Conservation (phyloP, 1,140 invertebrate genomes). For the Drosophila dunni region DNA sequence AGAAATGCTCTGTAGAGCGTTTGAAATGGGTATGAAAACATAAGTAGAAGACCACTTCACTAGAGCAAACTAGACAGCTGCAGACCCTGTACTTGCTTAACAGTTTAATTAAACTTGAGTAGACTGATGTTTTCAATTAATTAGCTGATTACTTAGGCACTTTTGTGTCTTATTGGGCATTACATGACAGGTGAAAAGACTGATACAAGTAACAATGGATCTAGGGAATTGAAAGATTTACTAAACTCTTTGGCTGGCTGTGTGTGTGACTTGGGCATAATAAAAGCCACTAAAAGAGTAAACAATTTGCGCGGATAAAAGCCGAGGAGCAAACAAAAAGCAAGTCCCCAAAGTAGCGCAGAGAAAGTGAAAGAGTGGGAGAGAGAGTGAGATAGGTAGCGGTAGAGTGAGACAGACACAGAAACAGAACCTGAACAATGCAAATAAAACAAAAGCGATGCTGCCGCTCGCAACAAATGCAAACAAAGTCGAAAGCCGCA, state of each 20-base stretch:
- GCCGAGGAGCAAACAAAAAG: slow-evolving; percentile 62
- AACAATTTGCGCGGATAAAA: slow-evolving; percentile 76
- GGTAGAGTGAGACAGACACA: background rate
- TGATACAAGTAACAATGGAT: background rate
- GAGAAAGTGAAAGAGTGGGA: background rate
- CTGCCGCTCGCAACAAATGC: slow-evolving; percentile 56
- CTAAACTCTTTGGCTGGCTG: background rate
- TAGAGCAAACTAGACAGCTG: too few relatives aligned
- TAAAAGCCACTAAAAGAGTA: slow-evolving; percentile 78
- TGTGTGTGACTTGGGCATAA: slow-evolving; percentile 32
- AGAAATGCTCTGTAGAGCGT: slow-evolving; percentile 1
- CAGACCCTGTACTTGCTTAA: too few relatives aligned
- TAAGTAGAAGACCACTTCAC: too few relatives aligned
- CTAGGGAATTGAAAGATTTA: slow-evolving; percentile 44
- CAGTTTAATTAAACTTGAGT: too few relatives aligned
- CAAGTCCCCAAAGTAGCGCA: slow-evolving; percentile 32
- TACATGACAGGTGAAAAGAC: background rate
- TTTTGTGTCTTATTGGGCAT: background rate
- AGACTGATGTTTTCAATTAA: background rate
- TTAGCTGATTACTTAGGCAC: background rate
- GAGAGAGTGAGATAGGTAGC: background rate
- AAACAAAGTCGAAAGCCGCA: slow-evolving; percentile 61
- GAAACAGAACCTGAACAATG: slow-evolving; percentile 60
- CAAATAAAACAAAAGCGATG: slow-evolving; percentile 69
- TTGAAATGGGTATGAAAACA: background rate